phyloP scores from a whole-genome alignment of 2,888 invertebrate genomes.

The Eupithecia tripunctaria region DNA sequence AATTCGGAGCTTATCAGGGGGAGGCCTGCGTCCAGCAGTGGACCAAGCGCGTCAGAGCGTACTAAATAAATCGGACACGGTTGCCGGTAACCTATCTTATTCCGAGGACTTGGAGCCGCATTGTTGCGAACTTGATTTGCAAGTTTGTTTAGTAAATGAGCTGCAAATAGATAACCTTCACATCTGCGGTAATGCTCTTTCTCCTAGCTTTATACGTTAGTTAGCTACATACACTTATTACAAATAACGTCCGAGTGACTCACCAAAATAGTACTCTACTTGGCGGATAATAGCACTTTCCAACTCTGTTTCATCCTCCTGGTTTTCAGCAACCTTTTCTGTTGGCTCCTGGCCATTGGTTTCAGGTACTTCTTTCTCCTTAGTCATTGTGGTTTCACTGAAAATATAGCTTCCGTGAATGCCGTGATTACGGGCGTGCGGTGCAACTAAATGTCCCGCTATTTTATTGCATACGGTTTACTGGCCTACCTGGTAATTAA shows the following conservation, averaged over 20 bases:
- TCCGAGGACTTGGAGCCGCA: background rate
- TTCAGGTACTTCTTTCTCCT: constrained; percentile 67
- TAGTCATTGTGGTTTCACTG: constrained; percentile 65
- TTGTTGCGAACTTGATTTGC: background rate
- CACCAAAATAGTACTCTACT: constrained; percentile 86
- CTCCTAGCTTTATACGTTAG: background rate
- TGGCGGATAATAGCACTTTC: constrained; percentile 88
- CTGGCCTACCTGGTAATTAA: background rate
- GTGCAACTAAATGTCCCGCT: background rate
- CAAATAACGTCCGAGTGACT: constrained; percentile 44
- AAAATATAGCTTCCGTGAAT: constrained; percentile 22
- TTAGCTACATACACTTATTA: background rate
- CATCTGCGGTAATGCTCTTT: background rate
- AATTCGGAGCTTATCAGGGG: too few species aligned
- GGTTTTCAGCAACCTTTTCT: constrained; percentile 54
- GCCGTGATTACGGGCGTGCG: background rate
- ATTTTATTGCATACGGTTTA: background rate
- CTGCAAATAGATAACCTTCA: constrained; percentile 2
- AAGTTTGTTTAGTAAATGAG: background rate
- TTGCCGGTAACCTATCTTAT: constrained; percentile 7
- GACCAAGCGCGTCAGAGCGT: background rate
- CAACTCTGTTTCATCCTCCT: constrained; percentile 65
- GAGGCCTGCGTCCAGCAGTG: too few species aligned
- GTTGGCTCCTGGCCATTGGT: constrained; percentile 59
- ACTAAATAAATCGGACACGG: background rate